Evolutionary conservation across 1,140 invertebrate genomes (phyloP), one percentile per base, ranked within the genome.

Genomic region (Drosophila punjabiensis): DNA sequence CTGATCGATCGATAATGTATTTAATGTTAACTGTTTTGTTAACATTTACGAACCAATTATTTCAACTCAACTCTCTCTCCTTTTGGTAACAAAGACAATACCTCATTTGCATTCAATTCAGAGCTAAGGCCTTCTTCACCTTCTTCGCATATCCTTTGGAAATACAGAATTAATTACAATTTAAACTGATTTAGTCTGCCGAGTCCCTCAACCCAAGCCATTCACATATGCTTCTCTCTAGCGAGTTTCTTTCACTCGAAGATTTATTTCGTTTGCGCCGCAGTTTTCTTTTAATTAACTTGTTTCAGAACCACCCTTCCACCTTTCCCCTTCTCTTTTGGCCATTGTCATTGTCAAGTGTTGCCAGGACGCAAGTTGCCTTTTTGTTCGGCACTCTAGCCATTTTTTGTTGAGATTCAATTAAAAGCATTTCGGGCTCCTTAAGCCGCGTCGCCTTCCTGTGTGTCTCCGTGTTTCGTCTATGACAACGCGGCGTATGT

Each of bases 281-380:
- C 84, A 88, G 85, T 89, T 88, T 88, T 88, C 84, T 88, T 88
- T 88, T 88, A 88, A 88, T 88, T 88, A 88, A 88, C 84, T 88
- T 88, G 84, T 88, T 84, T 79, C 77, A 79, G 58, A 47, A 18
- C 33, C 33, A 1, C 13, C 9, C 20, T 24, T 24, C 24, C 35
- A 20, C 28, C 24, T 18, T 16, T 11, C n/a, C 8, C 18, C n/a
- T n/a, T 6, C 30, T 16, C 10, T 59, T 64, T 59, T 73, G 7
- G 83, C 70, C 76, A 82, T 82, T 79, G 79, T 90, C 76, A 82
- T 90, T 82, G 79, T 90, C 87, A 90, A 90, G 82, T 91, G 87
- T 91, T 91, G 83, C 88, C 87, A 91, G 56, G 76, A 37, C 14
- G 28, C 39, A 75, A 71, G 64, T 69, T 50, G 63, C 55, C 64